Evolutionary conservation across 2,888 invertebrate genomes (phyloP).

Genomic region (Ptilodon capucinus): DNA sequence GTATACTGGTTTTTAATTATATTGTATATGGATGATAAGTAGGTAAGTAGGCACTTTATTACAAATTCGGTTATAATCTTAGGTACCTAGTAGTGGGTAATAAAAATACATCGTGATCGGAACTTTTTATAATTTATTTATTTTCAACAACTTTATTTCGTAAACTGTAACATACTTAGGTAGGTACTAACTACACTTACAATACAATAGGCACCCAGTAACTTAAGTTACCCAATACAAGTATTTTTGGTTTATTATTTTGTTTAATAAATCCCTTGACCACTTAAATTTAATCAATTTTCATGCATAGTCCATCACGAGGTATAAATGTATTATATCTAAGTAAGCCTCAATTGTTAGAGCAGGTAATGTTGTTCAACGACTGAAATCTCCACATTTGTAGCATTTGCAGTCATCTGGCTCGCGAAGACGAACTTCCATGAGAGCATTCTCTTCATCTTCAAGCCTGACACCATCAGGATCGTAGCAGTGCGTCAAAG

Average conservation of each 20-base stretch:
- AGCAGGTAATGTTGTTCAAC: constrained; percentile 65
- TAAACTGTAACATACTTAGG: background rate
- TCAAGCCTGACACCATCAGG: constrained; percentile 91
- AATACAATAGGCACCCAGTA: constrained; percentile 15
- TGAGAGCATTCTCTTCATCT: constrained; percentile 85
- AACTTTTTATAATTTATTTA: constrained; percentile 21
- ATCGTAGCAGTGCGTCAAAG: constrained; percentile 93
- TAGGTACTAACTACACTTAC: constrained; percentile 1
- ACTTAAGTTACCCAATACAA: constrained; percentile 2
- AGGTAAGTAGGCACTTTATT: background rate
- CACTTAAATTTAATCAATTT: constrained; percentile 1
- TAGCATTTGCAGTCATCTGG: constrained; percentile 95
- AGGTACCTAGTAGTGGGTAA: background rate
- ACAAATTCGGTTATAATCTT: no score
- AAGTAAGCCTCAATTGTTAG: background rate
- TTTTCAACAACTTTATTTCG: constrained; percentile 13
- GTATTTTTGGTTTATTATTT: background rate
- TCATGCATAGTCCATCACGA: background rate
- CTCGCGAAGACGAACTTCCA: constrained; percentile 93
- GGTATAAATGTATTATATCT: no score
- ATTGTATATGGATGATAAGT: no score
- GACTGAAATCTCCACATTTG: constrained; percentile 93
- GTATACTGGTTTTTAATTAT: no score
- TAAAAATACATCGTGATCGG: background rate
- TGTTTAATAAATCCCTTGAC: constrained; percentile 28